A percentile compares a stretch with the other conserved stretches of the same genome.
phyloP scores from a whole-genome alignment of 2,797 vertebrate species.

The Gymnoscopelus microlampas region DNA sequence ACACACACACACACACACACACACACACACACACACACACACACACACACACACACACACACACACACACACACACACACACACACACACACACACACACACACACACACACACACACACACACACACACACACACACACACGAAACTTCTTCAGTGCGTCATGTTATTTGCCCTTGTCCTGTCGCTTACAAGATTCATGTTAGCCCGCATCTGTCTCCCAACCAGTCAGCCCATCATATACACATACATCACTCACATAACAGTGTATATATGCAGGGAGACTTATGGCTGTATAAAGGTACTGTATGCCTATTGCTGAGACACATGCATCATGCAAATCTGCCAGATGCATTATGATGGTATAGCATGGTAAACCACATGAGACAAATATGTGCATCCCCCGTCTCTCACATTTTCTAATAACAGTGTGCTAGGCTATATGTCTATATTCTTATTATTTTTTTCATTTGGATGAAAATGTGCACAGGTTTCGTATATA shows the following conservation, averaged over 20 bases:
- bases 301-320: neutral
- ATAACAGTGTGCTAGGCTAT: too few relatives aligned
- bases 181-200: too few relatives aligned
- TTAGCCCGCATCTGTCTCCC: too few relatives aligned
- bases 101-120: neutral
- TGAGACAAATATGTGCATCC: neutral
- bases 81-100: neutral
- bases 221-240: too few relatives aligned
- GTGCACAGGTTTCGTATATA: neutral
- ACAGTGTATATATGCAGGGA: neutral
- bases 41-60: neutral
- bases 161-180: too few relatives aligned
- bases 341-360: too few relatives aligned
- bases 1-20: constrained; percentile 1
- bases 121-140: too few relatives aligned
- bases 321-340: neutral
- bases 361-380: too few relatives aligned
- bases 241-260: neutral
- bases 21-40: neutral
- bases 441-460: neutral
- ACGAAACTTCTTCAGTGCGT: too few relatives aligned
- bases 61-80: neutral
- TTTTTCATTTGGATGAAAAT: neutral
- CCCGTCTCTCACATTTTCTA: too few relatives aligned
- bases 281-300: neutral